Evolutionary conservation across 1,140 invertebrate genomes (phyloP).

Genomic region (Heliconius hewitsoni): DNA sequence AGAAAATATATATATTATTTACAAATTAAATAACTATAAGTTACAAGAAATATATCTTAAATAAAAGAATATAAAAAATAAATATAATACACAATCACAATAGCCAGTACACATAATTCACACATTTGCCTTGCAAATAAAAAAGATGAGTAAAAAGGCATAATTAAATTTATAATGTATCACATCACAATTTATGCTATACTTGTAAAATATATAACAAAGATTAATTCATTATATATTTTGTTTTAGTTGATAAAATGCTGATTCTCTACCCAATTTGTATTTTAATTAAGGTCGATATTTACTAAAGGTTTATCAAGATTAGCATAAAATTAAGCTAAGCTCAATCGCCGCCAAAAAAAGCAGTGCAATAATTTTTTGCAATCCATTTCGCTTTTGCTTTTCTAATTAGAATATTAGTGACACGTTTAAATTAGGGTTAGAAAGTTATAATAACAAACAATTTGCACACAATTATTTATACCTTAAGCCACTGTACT

Average conservation of each 20-base stretch:
- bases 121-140: background rate
- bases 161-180: background rate
- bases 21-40: background rate
- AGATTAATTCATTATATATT: background rate
- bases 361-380: background rate
- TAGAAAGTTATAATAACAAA: conserved; percentile 14
- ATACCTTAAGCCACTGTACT: background rate
- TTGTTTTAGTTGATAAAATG: background rate
- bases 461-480: background rate
- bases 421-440: conserved; percentile 27
- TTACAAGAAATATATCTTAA: background rate
- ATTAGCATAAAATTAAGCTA: background rate
- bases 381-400: conserved; percentile 12
- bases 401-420: conserved; percentile 14
- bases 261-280: background rate
- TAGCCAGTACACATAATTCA: background rate
- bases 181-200: background rate
- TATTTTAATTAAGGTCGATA: background rate
- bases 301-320: background rate
- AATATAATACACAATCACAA: background rate
- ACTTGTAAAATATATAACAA: background rate
- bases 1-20: too few relatives aligned
- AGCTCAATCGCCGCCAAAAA: background rate
- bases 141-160: background rate
- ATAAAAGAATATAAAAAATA: background rate